These are phyloP conservation scores for Rhodophaea formosa DNA, from an alignment of 2,888 invertebrate species.

Conservation along the genomic window DNA sequence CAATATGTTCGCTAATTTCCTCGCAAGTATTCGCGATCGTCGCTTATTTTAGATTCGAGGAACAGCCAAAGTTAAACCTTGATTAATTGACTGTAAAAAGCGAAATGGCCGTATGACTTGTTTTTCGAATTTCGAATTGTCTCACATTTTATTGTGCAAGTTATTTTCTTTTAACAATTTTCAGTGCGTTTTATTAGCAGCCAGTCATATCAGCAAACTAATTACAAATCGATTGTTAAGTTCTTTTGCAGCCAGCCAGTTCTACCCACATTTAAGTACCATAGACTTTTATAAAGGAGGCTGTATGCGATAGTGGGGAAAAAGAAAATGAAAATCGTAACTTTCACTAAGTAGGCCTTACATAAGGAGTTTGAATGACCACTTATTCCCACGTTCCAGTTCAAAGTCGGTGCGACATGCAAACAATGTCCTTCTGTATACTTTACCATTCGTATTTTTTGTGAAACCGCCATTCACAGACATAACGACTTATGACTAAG, in stretches of 20 bases:
- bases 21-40: conserved; percentile 34
- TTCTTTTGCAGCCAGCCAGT: neutral
- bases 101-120: conserved; percentile 53
- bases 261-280: neutral
- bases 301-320: conserved; percentile 18
- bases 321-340: conserved; percentile 22
- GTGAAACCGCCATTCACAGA: conserved; percentile 54
- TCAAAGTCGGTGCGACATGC: conserved; percentile 39
- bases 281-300: neutral
- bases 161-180: conserved; percentile 36
- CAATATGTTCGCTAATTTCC: conserved; percentile 58
- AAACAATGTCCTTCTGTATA: conserved; percentile 57
- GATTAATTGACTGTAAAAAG: conserved; percentile 64
- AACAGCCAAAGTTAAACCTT: conserved; percentile 50
- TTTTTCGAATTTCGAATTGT: conserved; percentile 52
- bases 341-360: conserved; percentile 16
- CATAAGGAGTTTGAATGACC: conserved; percentile 29
- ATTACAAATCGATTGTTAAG: neutral
- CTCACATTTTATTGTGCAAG: conserved; percentile 57
- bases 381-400: conserved; percentile 65
- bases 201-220: neutral
- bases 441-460: conserved; percentile 34
- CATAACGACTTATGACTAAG: conserved; percentile 70
- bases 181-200: neutral
- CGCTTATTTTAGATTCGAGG: conserved; percentile 54